These are phyloP conservation scores for Thalpophila matura DNA, from an alignment of 2,888 invertebrate species.

Conservation along the genomic window DNA sequence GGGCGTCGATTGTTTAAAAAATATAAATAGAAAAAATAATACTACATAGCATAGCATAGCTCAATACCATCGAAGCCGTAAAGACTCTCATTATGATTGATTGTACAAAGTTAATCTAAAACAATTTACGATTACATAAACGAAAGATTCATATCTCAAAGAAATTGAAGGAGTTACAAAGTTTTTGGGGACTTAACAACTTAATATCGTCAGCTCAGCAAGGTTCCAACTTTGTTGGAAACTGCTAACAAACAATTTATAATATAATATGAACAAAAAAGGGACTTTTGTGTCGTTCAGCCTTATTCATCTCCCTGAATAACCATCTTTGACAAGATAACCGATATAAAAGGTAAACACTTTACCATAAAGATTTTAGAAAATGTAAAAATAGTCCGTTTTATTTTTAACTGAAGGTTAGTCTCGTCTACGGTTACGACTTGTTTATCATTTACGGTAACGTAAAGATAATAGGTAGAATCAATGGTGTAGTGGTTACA, in stretches of 20 bases:
- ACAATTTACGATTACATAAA: slow-evolving; percentile 54
- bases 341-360: slow-evolving; percentile 48
- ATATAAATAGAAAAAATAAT: not conserved
- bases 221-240: slow-evolving; percentile 53
- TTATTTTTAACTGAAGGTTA: slow-evolving; percentile 24
- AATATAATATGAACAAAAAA: slow-evolving; percentile 52
- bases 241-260: slow-evolving; percentile 56
- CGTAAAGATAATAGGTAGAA: slow-evolving; percentile 1
- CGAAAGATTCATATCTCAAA: slow-evolving; percentile 40
- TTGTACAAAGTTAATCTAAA: slow-evolving; percentile 26
- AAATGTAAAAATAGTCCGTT: slow-evolving; percentile 29
- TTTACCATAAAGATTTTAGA: slow-evolving; percentile 43
- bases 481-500: not conserved
- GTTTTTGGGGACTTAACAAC: slow-evolving; percentile 53
- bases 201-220: slow-evolving; percentile 53
- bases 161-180: slow-evolving; percentile 55
- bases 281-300: slow-evolving; percentile 35
- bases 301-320: slow-evolving; percentile 50
- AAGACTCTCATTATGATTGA: slow-evolving; percentile 3
- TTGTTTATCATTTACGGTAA: slow-evolving; percentile 10
- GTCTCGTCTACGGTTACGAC: not conserved
- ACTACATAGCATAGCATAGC: no score
- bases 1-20: not conserved
- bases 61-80: not conserved
- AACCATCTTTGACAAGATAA: slow-evolving; percentile 53